Evolutionary conservation across 1,140 invertebrate species (phyloP), one percentile per base, ranked within the genome.

Genomic region (Paracyclopina nana): DNA sequence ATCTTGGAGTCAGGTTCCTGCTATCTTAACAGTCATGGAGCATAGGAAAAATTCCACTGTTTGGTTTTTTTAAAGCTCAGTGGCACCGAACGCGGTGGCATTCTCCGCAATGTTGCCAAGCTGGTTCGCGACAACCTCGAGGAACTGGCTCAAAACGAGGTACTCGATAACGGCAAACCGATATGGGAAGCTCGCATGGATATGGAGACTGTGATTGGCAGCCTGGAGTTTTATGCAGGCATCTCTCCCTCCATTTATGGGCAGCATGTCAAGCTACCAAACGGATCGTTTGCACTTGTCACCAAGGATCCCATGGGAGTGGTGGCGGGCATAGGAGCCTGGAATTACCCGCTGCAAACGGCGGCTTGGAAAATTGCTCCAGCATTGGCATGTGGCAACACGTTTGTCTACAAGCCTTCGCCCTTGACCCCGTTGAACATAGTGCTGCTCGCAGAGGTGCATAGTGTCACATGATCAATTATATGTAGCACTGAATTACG

Each of bases 291-390:
- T 59, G 63, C 61, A 14, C 64, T 65, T 57, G 67, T 68, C 6
- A 55, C 61, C 6, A 55, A 68, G 26, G 70, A 73, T 57, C 70
- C 72, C 12, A 55, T 72, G 4, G 72, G 72, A 4, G 70, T 73
- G 1, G 64, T 70, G 24, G 71, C 62, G 16, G 69, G 62, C 11
- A 65, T 71, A 54, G 72, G 72, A 4, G 72, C 72, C 1, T 74
- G 71, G 71, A 74, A 74, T 57, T 74, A 71, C 54, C 72, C 72
- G 11, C 65, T 74, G 50, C 71, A 73, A 54, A 72, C 70, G 57
- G 67, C 65, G 8, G 54, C 65, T 4, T 73, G 66, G 65, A 68
- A 68, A 54, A 63, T 60, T 53, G 63, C 67, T 12, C 70, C 71
- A 41, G 71, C 72, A 0, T 57, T 74, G 9, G 70, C 68, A 3